Evolutionary conservation across 2,888 invertebrate genomes (phyloP).

Genomic region (Agonopterix subpropinquella): DNA sequence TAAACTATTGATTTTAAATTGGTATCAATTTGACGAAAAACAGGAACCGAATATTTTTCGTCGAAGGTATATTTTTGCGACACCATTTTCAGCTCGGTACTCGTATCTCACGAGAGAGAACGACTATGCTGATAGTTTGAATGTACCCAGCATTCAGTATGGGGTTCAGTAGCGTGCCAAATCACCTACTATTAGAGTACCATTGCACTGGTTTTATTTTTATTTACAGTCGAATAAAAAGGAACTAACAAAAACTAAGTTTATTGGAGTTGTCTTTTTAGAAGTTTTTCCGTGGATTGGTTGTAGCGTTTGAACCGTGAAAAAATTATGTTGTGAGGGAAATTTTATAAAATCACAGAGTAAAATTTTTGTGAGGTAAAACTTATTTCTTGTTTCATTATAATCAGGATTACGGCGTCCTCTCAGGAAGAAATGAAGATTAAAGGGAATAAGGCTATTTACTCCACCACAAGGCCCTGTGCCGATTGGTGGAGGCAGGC

Average conservation of each 20-base stretch:
- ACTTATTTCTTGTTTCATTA: too few species aligned
- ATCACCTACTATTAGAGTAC: constrained; percentile 9
- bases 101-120: constrained; percentile 6
- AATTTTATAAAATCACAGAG: neutral
- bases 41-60: too few species aligned
- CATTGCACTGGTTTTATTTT: constrained; percentile 4
- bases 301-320: neutral
- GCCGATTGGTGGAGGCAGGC: too few species aligned
- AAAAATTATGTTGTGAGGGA: neutral
- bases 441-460: too few species aligned
- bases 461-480: too few species aligned
- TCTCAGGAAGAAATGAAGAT: too few species aligned
- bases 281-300: neutral
- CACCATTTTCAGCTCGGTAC: too few species aligned
- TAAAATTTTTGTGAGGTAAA: neutral
- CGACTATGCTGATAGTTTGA: constrained; percentile 3
- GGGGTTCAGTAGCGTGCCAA: constrained; percentile 6
- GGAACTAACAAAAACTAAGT: neutral
- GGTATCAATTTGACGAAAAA: too few species aligned
- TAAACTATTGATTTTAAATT: too few species aligned
- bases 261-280: neutral
- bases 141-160: constrained; percentile 6
- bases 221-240: constrained; percentile 1
- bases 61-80: too few species aligned
- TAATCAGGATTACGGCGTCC: too few species aligned